Base-by-base conservation (phyloP, 2,888 invertebrate species). In the Nebria brevicollis region DNA sequence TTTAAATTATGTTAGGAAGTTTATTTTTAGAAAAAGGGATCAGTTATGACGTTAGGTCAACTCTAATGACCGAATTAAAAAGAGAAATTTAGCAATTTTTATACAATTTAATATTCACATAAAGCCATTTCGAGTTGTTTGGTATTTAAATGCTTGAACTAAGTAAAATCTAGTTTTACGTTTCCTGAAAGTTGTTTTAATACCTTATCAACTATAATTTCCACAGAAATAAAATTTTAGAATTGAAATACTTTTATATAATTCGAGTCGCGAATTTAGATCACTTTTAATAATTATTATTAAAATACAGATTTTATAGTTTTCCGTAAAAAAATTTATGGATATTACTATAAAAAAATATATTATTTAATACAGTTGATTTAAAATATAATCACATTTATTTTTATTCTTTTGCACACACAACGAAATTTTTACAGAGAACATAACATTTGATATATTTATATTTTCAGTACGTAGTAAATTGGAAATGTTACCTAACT, bases 71-170 rank as follows among this genome's bases (percentile, higher is more conserved):
- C 54, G 54, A 8, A 54, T 34, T 34, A 34, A 34, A 8, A 54
- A 54, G 54, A 54, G 13, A 8, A 54, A 54, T 54, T 11, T 54
- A 7, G 2, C 0, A 34, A 34, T 4, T 34, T 34, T 54, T 54
- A 11, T 54, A 13, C 54, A 54, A 54, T 54, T 54, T 54, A 54
- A 54, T 7, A 54, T 54, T 8, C 54, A 54, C 54, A 54, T 54
- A 54, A 54, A 54, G 7, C 54, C 54, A 54, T 54, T 54, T 54
- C 0, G 11, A 70, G 26, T 8, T 70, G 26, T 75, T 75, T 80
- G 80, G 80, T 80, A 80, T 80, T 80, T 80, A 80, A 75, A 80
- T 80, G 75, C 80, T 80, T 75, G 68, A 79, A 80, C 72, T 65
- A 65, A 65, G 41, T 41, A 41, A 41, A 73, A 73, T 34, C 72